phyloP scores from a whole-genome alignment of 2,113 vertebrate genomes.

The Apus apus region DNA sequence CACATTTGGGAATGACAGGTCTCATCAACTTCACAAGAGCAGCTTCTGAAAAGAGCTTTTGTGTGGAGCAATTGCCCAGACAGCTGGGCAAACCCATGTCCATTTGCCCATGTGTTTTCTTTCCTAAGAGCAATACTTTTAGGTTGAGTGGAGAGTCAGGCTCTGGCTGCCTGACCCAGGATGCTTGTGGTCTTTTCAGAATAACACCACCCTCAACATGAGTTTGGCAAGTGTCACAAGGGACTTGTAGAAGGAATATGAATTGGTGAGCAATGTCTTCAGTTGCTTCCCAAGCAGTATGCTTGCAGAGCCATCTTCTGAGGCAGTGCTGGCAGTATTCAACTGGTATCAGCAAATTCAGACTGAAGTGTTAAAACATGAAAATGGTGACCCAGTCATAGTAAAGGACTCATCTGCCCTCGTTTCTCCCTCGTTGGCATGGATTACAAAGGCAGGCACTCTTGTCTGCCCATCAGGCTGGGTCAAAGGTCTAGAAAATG shows the following conservation, averaged over 20 bases:
- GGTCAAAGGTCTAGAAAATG: neutral
- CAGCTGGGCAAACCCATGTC: neutral
- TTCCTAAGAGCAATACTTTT: neutral
- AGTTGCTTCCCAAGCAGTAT: neutral
- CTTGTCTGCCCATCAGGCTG: neutral
- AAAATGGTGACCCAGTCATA: neutral
- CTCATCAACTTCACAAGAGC: neutral
- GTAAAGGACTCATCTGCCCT: neutral
- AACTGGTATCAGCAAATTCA: neutral
- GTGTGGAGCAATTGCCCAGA: neutral
- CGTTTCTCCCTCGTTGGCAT: neutral
- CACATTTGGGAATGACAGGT: neutral
- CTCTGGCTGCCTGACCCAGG: neutral
- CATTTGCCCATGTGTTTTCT: neutral
- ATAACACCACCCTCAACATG: neutral
- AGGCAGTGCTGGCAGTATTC: neutral
- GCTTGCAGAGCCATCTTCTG: neutral
- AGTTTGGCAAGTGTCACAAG: neutral
- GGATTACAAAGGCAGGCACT: neutral
- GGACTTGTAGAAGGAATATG: neutral
- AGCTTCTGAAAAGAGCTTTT: slow-evolving; percentile 30
- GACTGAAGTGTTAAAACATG: neutral
- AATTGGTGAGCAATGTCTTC: neutral
- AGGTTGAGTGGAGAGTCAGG: neutral
- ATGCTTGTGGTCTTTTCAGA: neutral